Evolutionary conservation across 1,140 invertebrate genomes (phyloP), one percentile per base, ranked within the genome.

Genomic region (Atta colombica): DNA sequence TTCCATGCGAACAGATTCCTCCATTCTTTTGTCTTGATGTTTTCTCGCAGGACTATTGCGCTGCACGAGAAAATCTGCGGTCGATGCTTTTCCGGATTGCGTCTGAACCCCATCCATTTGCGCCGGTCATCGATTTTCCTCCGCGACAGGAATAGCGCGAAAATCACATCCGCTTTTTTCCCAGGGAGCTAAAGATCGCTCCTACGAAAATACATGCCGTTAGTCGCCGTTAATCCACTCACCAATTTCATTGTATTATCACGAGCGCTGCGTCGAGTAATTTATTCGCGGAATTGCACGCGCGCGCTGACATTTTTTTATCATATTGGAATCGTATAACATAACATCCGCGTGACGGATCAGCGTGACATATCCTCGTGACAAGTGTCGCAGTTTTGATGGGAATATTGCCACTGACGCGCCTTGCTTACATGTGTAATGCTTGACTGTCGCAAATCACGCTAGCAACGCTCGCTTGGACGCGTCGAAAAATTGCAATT

Each of bases 11-110:
- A 25, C 25, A 77, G 65, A 75, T 77, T 69, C 85, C 69, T 89
- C 65, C 55, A 55, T 86, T 58, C 66, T 66, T 55, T 77, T 80
- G 65, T 69, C 53, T 58, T 65, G 35, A 61, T 89, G 81, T 88
- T 86, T 84, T 66, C 87, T 89, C 81, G 68, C 87, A 85, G 77
- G 84, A 58, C 74, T 88, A 88, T 88, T 68, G 77, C 74, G 75
- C 81, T 75, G 63, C 77, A 89, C 88, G 39, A 58, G 74, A 63
- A 53, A 68, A 51, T 74, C 77, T 31, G 28, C 45, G 68, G 53
- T 82, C 81, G 81, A 88, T 69, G 88, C 74, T 86, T 86, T 88
- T 69, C 66, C 61, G 60, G 55, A 88, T 86, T 74, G 75, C 53
- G 21, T 31, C 53, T 55, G 31, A 39, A 45, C 39, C 53, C 55